Conservation (phyloP, 2,113 vertebrate species). For the Leptobrachium ailaonicum region DNA sequence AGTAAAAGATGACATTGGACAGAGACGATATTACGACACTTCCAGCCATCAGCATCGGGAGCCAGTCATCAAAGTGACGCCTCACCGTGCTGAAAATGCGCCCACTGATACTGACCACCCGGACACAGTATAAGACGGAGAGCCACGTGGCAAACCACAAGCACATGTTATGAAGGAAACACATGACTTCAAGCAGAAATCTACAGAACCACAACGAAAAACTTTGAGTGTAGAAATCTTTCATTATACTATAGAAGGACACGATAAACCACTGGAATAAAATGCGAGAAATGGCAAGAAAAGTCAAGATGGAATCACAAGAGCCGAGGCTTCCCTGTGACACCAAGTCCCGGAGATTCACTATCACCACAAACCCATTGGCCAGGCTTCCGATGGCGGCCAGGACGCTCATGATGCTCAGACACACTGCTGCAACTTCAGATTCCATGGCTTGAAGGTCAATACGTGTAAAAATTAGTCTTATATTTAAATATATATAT, state of each 20-base stretch:
- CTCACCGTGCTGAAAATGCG: not conserved
- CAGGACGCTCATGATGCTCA: not conserved
- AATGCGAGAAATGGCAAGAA: not conserved
- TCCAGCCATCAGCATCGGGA: not conserved
- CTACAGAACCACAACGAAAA: not conserved
- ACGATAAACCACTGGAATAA: not conserved
- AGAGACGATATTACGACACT: not conserved
- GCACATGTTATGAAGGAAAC: not conserved
- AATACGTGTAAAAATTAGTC: too few relatives aligned
- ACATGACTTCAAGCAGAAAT: not conserved
- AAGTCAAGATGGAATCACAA: not conserved
- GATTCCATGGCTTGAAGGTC: too few relatives aligned
- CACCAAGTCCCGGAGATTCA: not conserved
- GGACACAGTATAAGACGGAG: not conserved
- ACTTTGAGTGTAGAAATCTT: not conserved
- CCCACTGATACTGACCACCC: not conserved
- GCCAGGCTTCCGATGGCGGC: not conserved
- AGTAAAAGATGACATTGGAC: not conserved
- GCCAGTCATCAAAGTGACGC: not conserved
- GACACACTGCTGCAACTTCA: too few relatives aligned
- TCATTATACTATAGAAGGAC: too few relatives aligned
- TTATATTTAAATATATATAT: too few relatives aligned
- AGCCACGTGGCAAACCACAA: constrained; percentile 6
- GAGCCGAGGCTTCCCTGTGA: not conserved
- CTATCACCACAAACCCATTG: not conserved